These are phyloP conservation scores for Hoplodrina ambigua DNA, from an alignment of 2,888 invertebrate genomes.

Conservation along the genomic window DNA sequence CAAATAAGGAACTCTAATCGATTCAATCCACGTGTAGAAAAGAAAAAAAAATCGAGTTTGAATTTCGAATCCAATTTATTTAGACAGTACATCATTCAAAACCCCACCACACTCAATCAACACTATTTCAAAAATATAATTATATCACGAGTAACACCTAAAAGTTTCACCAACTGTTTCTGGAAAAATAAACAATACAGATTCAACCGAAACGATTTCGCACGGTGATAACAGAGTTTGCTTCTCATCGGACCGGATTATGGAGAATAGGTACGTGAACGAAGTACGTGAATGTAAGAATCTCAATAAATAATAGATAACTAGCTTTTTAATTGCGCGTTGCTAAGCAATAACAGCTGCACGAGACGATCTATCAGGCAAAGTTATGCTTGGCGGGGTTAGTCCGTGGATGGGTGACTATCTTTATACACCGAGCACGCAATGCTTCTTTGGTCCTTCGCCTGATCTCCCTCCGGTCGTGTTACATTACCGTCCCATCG, in stretches of 20 bases:
- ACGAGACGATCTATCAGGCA: no score
- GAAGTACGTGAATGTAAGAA: no score
- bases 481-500: no score
- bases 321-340: no score
- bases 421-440: no score
- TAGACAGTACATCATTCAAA: slow-evolving; percentile 18
- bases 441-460: no score
- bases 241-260: background rate
- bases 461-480: no score
- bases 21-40: background rate
- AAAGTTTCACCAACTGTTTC: slow-evolving; percentile 30
- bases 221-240: slow-evolving; percentile 34
- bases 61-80: slow-evolving; percentile 24
- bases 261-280: no score
- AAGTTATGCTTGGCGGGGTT: no score
- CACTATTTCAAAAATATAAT: slow-evolving; percentile 14
- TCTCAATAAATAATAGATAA: no score
- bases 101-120: slow-evolving; percentile 30
- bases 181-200: slow-evolving; percentile 35
- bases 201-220: slow-evolving; percentile 36
- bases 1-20: background rate
- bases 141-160: slow-evolving; percentile 7
- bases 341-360: no score
- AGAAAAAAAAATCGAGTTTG: background rate
- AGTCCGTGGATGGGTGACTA: no score